Base-by-base conservation (phyloP, 1,140 invertebrate species). In the Leptestheria dahalacensis region DNA sequence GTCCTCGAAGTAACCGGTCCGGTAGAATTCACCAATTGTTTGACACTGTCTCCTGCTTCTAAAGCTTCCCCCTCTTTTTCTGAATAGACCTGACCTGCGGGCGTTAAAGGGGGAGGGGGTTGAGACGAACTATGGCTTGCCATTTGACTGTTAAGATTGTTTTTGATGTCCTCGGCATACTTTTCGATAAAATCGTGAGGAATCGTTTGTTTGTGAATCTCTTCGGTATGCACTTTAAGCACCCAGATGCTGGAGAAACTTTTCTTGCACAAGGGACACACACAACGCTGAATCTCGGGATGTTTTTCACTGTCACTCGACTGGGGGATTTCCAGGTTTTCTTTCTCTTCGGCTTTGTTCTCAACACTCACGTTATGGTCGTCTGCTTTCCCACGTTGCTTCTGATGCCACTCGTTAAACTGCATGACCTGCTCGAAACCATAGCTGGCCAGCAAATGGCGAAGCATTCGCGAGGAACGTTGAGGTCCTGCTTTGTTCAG, bases 361-460 rank as follows among this genome's bases (percentile, higher is more conserved):
- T n/a, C 33, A 9, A 9, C 33, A 41, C 15, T 69, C 71, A 55
- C 71, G 69, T 28, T 72, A 75, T 33, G 59, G 57, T 62, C 41
- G 60, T 48, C 49, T 64, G 49, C 18, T 62, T 61, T 47, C 62
- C 66, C 74, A 64, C 61, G 69, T 68, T 78, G 69, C 66, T 82
- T 78, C 68, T 89, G 86, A 67, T 89, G 85, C 68, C 88, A 88
- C 70, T 94, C 91, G 74, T 93, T 93, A 70, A 92, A 94, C 72
- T 95, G 91, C 88, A 94, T 93, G 3, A 95, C 91, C 62, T 94
- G 79, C 70, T 95, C 91, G 73, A 94, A 93, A 2, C 92, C 92
- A 72, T 91, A 93, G 65, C 87, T 91, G 71, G 94, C 90, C 25
- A 95, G 71, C 20, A 95, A 73, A 73, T 89, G 87, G 70, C 91